These are phyloP conservation scores for Sarcophaga peregrina DNA, from an alignment of 1,140 invertebrate species.

Conservation along the genomic window DNA sequence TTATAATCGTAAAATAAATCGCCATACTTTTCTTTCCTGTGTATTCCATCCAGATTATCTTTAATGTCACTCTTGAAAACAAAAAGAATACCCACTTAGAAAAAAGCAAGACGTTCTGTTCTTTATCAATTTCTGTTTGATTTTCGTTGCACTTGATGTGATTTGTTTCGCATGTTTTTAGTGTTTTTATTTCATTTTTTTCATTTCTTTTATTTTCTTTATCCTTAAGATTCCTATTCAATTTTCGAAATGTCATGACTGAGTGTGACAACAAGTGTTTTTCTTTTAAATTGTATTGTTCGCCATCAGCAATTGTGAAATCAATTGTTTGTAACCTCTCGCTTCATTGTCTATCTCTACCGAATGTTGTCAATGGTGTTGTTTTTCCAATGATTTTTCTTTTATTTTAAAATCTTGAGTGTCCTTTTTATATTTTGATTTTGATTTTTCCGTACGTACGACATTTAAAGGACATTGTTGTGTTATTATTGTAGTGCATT, in stretches of 20 bases:
- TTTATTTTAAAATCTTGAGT: constrained; percentile 1
- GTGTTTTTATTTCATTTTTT: not conserved
- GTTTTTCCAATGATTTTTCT: not conserved
- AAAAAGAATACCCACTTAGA: not conserved
- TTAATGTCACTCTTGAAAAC: not conserved
- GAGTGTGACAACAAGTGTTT: constrained; percentile 16
- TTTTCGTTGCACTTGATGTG: constrained; percentile 22
- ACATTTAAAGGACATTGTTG: not conserved
- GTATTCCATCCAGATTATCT: not conserved
- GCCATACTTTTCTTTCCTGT: no score
- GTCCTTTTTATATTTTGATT: not conserved
- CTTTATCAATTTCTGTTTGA: not conserved
- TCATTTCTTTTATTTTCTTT: not conserved
- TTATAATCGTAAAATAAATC: no score
- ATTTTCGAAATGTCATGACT: not conserved
- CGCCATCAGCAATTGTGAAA: no score
- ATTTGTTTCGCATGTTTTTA: constrained; percentile 13
- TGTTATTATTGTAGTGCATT: not conserved
- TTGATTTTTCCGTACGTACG: not conserved
- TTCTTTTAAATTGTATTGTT: not conserved
- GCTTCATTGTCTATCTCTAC: not conserved
- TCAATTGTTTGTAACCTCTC: not conserved
- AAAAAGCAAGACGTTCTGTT: not conserved
- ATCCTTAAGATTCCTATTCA: not conserved
- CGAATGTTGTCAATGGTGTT: not conserved